Evolutionary conservation across 1,140 invertebrate genomes (phyloP), one percentile per base, ranked within the genome.

Genomic region (Camponotus floridanus): DNA sequence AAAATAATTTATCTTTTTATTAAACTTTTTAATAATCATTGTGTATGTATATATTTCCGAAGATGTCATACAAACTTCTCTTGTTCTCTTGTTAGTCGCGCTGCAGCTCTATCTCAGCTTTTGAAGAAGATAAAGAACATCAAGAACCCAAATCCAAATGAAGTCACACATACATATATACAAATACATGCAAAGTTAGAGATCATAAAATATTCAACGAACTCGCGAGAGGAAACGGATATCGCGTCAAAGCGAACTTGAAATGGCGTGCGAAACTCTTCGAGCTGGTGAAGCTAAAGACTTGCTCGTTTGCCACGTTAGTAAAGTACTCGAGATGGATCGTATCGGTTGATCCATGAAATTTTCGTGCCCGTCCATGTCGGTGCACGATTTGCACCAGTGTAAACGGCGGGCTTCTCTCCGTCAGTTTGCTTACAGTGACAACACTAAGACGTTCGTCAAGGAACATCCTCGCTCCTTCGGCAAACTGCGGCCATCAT

Each of bases 401-500:
- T 84, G 86, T 61, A 87, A 88, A 87, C 86, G 61, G 9, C 39
- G 39, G 42, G 55, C 36, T 45, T 55, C 71, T 33, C 21, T 62
- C 21, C 39, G 26, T 36, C 39, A 8, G 85, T 67, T 65, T 71
- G 26, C 57, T 57, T 87, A 73, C 13, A 59, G 71, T 62, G 85
- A 85, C 87, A 84, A 88, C 74, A 48, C 51, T 61, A 74, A 86
- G 73, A 85, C 55, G 65, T 42, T 36, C 68, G 18, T 62, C 76
- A 85, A 78, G 51, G 51, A 64, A 61, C 42, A 21, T 85, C 61
- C 42, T 88, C 42, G 45, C 73, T 84, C 15, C 71, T 80, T 68
- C 71, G 9, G 42, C n/a, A 88, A 88, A 88, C 85, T 88, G 68
- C 7, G 42, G 45, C 73, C 42, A 73, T 80, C 79, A 83, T 87